phyloP scores from a whole-genome alignment of 2,797 vertebrate species.

The Emydoidea blandingii region DNA sequence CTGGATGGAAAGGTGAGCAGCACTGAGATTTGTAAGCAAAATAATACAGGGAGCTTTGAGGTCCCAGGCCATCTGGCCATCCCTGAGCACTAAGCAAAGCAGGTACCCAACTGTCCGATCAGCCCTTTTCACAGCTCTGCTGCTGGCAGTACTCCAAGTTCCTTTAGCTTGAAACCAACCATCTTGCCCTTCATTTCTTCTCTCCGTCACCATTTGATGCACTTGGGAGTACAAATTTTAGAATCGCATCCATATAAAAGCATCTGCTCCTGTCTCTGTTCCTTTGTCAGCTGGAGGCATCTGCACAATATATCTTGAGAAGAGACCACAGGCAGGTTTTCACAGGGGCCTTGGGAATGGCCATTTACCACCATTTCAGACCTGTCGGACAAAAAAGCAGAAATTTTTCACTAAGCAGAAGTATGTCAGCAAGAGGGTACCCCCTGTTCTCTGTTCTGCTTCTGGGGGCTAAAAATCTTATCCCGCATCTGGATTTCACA shows the following conservation, averaged over 20 bases:
- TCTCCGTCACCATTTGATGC: conserved; percentile 23
- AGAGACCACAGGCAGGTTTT: background rate
- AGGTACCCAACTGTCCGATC: background rate
- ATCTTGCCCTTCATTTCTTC: background rate
- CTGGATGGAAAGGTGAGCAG: background rate
- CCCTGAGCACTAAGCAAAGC: rapidly evolving
- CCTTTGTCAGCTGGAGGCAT: background rate
- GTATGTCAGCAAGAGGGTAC: too few relatives aligned
- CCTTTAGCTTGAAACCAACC: conserved; percentile 22
- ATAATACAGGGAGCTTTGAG: background rate
- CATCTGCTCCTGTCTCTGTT: conserved; percentile 11
- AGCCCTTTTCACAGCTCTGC: conserved; percentile 11
- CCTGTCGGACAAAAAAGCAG: background rate
- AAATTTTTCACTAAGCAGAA: background rate
- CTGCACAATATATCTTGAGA: background rate
- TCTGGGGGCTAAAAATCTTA: background rate
- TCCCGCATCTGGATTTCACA: background rate
- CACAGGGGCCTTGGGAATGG: background rate
- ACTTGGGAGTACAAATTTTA: background rate
- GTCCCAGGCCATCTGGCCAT: conserved; percentile 10
- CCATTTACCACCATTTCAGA: background rate
- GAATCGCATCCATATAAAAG: conserved; percentile 20
- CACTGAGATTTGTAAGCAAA: background rate
- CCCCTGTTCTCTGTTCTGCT: background rate
- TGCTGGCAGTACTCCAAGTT: conserved; percentile 59